Conservation (phyloP, 2,113 vertebrate species). For the Lota lota region DNA sequence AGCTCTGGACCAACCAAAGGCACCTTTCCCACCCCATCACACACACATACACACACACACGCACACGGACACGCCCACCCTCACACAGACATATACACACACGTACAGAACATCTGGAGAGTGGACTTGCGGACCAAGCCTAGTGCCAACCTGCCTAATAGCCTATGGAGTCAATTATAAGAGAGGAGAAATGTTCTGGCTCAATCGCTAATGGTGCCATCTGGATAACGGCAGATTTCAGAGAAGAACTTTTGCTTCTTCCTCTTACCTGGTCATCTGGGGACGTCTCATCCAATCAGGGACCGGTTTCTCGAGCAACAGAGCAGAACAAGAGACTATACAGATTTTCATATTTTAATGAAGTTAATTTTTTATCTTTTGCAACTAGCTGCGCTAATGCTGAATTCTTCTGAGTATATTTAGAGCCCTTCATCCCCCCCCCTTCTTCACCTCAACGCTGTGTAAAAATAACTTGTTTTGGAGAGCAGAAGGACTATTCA, state of each 20-base stretch:
- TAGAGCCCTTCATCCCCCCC: too few species aligned
- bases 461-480: conserved; percentile 35
- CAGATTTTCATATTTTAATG: conserved; percentile 69
- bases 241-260: conserved; percentile 71
- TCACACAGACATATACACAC: conserved; percentile 24
- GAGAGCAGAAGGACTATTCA: conserved; percentile 41
- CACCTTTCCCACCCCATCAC: conserved; percentile 38
- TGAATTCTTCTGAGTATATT: conserved; percentile 29
- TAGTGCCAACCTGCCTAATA: conserved; percentile 82
- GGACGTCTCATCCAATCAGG: conserved; percentile 66
- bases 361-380: conserved; percentile 47
- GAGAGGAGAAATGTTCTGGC: conserved; percentile 77
- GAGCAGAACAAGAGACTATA: conserved; percentile 68
- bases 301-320: conserved; percentile 59
- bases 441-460: conserved; percentile 38
- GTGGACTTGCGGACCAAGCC: conserved; percentile 70
- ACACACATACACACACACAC: conserved; percentile 19
- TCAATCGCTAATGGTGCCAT: conserved; percentile 80
- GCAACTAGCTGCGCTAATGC: conserved; percentile 1
- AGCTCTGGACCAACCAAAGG: conserved; percentile 53
- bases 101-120: conserved; percentile 74
- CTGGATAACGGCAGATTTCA: conserved; percentile 79
- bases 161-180: conserved; percentile 83
- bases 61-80: conserved; percentile 17
- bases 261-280: conserved; percentile 77